Conservation (phyloP, 35 echinoderm and acorn worm genomes). For the Ophioderma brevispina region DNA sequence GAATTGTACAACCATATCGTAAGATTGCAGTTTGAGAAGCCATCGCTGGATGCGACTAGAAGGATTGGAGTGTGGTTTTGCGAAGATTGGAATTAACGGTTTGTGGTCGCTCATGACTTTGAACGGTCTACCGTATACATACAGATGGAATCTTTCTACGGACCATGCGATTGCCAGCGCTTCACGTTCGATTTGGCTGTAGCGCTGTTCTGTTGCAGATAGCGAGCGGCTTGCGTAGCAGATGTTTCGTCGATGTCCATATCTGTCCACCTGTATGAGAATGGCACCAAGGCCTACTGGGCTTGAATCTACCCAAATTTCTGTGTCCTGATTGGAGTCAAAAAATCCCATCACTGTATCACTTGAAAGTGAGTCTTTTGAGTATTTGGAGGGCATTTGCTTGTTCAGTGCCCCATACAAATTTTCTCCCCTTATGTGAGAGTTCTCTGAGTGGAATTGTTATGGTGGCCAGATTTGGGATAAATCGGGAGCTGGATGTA, state of each 20-base stretch:
- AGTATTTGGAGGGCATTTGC: constrained; percentile 22
- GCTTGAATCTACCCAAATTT: constrained; percentile 66
- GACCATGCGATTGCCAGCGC: constrained; percentile 35
- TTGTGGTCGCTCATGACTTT: constrained; percentile 53
- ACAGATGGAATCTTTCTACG: constrained; percentile 48
- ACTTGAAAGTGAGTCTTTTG: constrained; percentile 19
- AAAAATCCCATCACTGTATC: constrained; percentile 24
- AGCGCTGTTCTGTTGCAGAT: constrained; percentile 30
- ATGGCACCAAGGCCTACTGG: constrained; percentile 64
- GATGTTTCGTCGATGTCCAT: constrained; percentile 26
- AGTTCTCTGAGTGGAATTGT: constrained; percentile 34
- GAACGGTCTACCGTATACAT: constrained; percentile 21
- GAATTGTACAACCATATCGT: constrained; percentile 7
- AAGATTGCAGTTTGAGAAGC: constrained; percentile 28
- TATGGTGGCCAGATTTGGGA: constrained; percentile 63
- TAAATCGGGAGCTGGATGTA: constrained; percentile 46
- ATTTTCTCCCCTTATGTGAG: background rate
- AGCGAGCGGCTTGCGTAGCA: constrained; percentile 59
- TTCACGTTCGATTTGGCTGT: constrained; percentile 56
- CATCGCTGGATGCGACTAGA: constrained; percentile 41
- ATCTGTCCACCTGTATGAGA: constrained; percentile 39
- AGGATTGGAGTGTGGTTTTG: constrained; percentile 45
- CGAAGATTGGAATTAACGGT: constrained; percentile 50
- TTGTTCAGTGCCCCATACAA: constrained; percentile 13
- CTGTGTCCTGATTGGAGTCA: constrained; percentile 10